Evolutionary conservation across 2,113 vertebrate genomes (phyloP).

Genomic region (Columba janthina): DNA sequence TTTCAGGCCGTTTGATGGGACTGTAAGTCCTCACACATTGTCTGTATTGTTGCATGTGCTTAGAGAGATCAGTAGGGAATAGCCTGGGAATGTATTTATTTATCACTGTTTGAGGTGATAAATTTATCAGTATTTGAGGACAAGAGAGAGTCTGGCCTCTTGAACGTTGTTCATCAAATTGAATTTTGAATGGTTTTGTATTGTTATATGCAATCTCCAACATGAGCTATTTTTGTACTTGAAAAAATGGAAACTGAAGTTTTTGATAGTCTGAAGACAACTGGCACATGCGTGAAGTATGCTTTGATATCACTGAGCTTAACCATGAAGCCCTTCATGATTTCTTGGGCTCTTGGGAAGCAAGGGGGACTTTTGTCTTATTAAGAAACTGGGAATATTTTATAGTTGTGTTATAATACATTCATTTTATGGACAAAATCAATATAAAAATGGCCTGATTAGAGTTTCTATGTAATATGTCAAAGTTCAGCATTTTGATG

Average conservation of each 20-base stretch:
- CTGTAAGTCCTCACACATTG: slow-evolving; percentile 42
- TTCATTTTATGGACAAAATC: neutral
- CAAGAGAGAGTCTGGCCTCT: neutral
- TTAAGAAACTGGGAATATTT: neutral
- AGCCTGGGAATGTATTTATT: slow-evolving; percentile 49
- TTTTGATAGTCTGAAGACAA: neutral
- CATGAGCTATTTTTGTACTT: neutral
- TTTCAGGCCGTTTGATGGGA: slow-evolving; percentile 39
- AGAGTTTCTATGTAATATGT: neutral
- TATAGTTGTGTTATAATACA: neutral
- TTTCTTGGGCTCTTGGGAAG: neutral
- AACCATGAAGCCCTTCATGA: neutral
- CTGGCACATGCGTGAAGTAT: neutral
- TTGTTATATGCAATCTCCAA: neutral
- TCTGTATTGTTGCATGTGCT: slow-evolving; percentile 57
- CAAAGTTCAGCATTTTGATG: neutral
- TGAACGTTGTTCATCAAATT: neutral
- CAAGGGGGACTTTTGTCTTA: neutral
- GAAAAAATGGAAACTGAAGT: neutral
- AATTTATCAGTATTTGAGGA: slow-evolving; percentile 9
- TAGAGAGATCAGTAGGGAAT: slow-evolving; percentile 36
- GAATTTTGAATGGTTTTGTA: neutral
- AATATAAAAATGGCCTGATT: neutral
- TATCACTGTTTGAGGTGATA: slow-evolving; percentile 28
- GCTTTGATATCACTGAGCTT: neutral